phyloP scores from a whole-genome alignment of 2,113 vertebrate genomes.

The Rhinolophus ferrumequinum region DNA sequence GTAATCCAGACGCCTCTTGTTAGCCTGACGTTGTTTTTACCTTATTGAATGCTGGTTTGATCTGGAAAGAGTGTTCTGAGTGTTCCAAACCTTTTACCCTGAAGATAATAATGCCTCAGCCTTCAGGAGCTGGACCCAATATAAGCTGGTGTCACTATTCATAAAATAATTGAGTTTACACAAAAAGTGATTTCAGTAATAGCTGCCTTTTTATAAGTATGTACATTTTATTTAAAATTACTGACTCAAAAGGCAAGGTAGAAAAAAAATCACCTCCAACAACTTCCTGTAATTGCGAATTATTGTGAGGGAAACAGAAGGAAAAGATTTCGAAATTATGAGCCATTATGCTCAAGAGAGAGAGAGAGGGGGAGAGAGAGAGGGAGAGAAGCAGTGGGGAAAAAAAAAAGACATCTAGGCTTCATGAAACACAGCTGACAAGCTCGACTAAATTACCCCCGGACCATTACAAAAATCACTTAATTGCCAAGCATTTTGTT shows the following conservation, averaged over 20 bases:
- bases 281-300: slow-evolving; percentile 99
- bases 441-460: slow-evolving; percentile 98
- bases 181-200: slow-evolving; percentile 91
- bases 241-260: slow-evolving; percentile 92
- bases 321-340: slow-evolving; percentile 99
- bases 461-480: slow-evolving; percentile 99
- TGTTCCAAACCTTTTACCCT: slow-evolving; percentile 83
- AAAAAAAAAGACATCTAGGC: slow-evolving; percentile 91
- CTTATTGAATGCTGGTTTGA: slow-evolving; percentile 81
- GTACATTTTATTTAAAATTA: slow-evolving; percentile 96
- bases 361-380: slow-evolving; percentile 84
- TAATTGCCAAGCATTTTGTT: slow-evolving; percentile 99
- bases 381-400: slow-evolving; percentile 83
- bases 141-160: slow-evolving; percentile 93
- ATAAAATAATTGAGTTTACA: slow-evolving; percentile 96
- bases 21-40: slow-evolving; percentile 81
- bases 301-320: slow-evolving; percentile 99
- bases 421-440: slow-evolving; percentile 99
- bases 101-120: slow-evolving; percentile 85
- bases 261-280: slow-evolving; percentile 95
- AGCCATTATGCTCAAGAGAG: slow-evolving; percentile 97
- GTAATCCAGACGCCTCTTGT: slow-evolving; percentile 60
- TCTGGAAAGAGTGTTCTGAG: slow-evolving; percentile 81
- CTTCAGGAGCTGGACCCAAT: slow-evolving; percentile 86
- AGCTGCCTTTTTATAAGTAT: slow-evolving; percentile 91